A percentile compares a stretch with the other conserved stretches of the same genome.
phyloP scores from a whole-genome alignment of 1,140 invertebrate genomes.

The Macrobrachium nipponense region DNA sequence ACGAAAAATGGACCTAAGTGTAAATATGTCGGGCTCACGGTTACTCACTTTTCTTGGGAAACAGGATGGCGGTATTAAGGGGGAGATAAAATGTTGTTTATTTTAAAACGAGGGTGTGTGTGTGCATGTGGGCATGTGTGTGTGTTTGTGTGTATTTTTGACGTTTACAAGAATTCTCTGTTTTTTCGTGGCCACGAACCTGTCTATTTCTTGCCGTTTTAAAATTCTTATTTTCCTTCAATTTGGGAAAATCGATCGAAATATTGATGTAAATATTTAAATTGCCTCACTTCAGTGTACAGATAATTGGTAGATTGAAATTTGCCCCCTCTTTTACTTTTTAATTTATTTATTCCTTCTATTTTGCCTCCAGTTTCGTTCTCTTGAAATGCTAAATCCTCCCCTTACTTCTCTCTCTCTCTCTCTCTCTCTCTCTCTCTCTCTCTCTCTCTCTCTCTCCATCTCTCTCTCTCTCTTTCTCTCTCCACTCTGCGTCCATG shows the following conservation, averaged over 20 bases:
- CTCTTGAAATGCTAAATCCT: not conserved
- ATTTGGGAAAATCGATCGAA: too few relatives aligned
- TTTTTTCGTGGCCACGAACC: not conserved
- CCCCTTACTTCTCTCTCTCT: too few relatives aligned
- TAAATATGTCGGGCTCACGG: not conserved
- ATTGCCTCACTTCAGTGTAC: not conserved
- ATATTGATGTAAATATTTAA: too few relatives aligned
- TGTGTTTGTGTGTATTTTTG: slow-evolving; percentile 23
- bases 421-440: too few relatives aligned
- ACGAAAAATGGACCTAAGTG: too few relatives aligned
- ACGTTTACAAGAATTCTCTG: not conserved
- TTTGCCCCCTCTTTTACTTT: too few relatives aligned
- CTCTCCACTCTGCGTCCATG: not conserved
- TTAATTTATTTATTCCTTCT: not conserved
- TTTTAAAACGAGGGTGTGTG: not conserved
- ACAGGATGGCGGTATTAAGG: not conserved
- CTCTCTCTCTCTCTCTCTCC: too few relatives aligned
- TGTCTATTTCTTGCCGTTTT: not conserved
- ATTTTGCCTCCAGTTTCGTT: not conserved
- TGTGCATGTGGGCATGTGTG: slow-evolving; percentile 16
- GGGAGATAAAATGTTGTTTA: not conserved
- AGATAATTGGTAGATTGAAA: too few relatives aligned
- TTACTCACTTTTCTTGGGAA: not conserved
- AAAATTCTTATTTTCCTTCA: too few relatives aligned
- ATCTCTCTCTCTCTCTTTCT: not conserved